These are phyloP conservation scores for Epinephelus coioides DNA, from an alignment of 2,797 vertebrate species.

Conservation along the genomic window DNA sequence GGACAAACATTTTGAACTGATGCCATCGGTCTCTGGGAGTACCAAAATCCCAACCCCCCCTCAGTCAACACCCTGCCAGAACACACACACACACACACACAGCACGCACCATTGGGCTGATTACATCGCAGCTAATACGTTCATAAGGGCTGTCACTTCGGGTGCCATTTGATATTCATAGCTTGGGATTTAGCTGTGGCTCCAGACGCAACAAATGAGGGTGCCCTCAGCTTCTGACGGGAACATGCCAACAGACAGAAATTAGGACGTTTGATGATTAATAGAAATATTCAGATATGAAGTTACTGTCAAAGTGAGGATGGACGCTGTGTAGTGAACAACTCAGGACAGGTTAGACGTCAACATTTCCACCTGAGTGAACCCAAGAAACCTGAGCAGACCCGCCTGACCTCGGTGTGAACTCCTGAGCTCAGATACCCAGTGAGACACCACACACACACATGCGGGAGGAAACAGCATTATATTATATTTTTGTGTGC, in stretches of 20 bases:
- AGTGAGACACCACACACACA: constrained; percentile 21
- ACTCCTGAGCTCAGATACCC: constrained; percentile 36
- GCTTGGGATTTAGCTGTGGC: constrained; percentile 41
- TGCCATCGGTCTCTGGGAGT: background rate
- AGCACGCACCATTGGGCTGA: constrained; percentile 43
- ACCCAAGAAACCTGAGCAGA: constrained; percentile 54
- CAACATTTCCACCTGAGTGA: constrained; percentile 44
- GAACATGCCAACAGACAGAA: background rate
- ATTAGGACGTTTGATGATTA: background rate
- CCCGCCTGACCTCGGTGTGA: constrained; percentile 59
- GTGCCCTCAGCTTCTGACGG: constrained; percentile 40
- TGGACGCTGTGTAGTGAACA: background rate
- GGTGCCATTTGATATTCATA: constrained; percentile 62
- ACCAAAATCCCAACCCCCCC: background rate
- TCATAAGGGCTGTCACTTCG: constrained; percentile 60
- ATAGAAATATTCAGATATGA: background rate
- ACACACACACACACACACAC: constrained; percentile 27
- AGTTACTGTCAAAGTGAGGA: background rate
- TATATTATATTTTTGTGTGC: constrained; percentile 33
- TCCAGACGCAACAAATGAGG: constrained; percentile 50
- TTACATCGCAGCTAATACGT: constrained; percentile 48
- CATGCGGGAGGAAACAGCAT: constrained; percentile 40
- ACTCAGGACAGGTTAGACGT: constrained; percentile 18
- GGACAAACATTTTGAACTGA: constrained; percentile 7
- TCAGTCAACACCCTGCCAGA: constrained; percentile 8